Percentiles rank a stretch among this genome's conserved stretches.
phyloP scores from a whole-genome alignment of 2,888 invertebrate genomes.

The Ornithoptera alexandrae region DNA sequence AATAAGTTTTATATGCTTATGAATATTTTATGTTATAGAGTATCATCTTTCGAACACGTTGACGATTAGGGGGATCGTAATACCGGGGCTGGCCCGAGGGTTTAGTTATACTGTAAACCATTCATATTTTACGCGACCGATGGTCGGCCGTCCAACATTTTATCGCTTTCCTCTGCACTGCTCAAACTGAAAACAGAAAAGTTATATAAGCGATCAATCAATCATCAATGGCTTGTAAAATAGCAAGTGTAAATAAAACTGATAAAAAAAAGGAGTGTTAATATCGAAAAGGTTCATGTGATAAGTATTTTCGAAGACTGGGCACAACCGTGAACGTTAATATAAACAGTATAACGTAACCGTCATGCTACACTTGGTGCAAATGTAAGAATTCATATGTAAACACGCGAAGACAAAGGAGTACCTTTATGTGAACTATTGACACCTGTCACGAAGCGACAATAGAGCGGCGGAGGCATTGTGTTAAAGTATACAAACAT shows the following conservation, averaged over 20 bases:
- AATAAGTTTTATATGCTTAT: slow-evolving; percentile 27
- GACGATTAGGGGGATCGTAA: slow-evolving; percentile 47
- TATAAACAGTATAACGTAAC: slow-evolving; percentile 23
- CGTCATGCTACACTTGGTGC: slow-evolving; percentile 17
- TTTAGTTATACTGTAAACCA: slow-evolving; percentile 35
- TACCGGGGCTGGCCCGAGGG: slow-evolving; percentile 50
- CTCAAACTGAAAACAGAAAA: slow-evolving; percentile 75
- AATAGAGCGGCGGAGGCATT: slow-evolving; percentile 22
- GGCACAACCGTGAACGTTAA: slow-evolving; percentile 23
- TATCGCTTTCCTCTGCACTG: slow-evolving; percentile 86
- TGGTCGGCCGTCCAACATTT: slow-evolving; percentile 87
- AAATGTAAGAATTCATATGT: slow-evolving; percentile 38
- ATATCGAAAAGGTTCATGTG: not conserved
- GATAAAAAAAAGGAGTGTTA: too few relatives aligned
- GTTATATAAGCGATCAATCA: slow-evolving; percentile 11
- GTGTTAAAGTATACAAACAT: slow-evolving; percentile 22
- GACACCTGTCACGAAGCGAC: slow-evolving; percentile 28
- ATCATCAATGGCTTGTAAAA: not conserved
- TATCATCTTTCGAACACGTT: slow-evolving; percentile 28
- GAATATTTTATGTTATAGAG: slow-evolving; percentile 25
- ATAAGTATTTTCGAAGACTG: not conserved
- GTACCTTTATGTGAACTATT: slow-evolving; percentile 21
- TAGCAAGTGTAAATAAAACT: not conserved
- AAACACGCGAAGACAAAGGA: slow-evolving; percentile 54
- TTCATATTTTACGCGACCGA: slow-evolving; percentile 79